Evolutionary conservation across 2,113 vertebrate genomes (phyloP).

Genomic region (Cyprinodon brontotheroides): DNA sequence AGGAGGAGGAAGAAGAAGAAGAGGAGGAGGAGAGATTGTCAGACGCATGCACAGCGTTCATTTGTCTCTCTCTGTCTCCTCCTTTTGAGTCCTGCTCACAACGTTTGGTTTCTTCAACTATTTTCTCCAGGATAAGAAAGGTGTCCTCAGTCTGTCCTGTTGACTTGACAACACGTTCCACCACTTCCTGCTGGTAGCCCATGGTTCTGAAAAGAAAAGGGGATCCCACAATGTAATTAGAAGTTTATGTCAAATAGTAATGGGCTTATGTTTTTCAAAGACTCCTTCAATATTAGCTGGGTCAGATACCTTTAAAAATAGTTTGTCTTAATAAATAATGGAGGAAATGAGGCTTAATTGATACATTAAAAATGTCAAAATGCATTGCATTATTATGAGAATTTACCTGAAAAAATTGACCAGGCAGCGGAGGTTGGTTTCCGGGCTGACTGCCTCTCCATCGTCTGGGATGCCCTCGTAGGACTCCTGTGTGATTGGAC

Average conservation of each 20-base stretch:
- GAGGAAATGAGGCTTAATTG: not conserved
- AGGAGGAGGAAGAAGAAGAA: constrained; percentile 37
- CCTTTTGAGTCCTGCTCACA: constrained; percentile 42
- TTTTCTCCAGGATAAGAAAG: constrained; percentile 88
- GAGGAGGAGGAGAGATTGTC: constrained; percentile 45
- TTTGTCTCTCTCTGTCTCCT: constrained; percentile 56
- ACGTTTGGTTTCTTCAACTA: constrained; percentile 85
- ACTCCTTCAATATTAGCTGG: no score
- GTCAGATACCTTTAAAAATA: no score
- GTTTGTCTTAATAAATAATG: no score
- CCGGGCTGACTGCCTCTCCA: constrained; percentile 84
- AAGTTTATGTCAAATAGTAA: not conserved
- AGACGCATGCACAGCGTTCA: constrained; percentile 32
- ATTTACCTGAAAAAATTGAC: constrained; percentile 92
- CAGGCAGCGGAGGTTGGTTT: constrained; percentile 93
- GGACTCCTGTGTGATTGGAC: constrained; percentile 61
- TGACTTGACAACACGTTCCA: constrained; percentile 89
- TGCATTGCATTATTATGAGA: not conserved
- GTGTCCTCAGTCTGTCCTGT: constrained; percentile 90
- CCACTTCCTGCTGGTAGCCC: constrained; percentile 92
- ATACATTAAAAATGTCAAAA: no score
- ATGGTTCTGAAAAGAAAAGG: constrained; percentile 79
- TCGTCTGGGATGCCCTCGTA: constrained; percentile 69
- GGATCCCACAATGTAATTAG: not conserved
- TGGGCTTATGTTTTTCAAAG: no score